These are phyloP conservation scores for Mythimna lalbum DNA, from an alignment of 2,888 invertebrate species.

Conservation along the genomic window DNA sequence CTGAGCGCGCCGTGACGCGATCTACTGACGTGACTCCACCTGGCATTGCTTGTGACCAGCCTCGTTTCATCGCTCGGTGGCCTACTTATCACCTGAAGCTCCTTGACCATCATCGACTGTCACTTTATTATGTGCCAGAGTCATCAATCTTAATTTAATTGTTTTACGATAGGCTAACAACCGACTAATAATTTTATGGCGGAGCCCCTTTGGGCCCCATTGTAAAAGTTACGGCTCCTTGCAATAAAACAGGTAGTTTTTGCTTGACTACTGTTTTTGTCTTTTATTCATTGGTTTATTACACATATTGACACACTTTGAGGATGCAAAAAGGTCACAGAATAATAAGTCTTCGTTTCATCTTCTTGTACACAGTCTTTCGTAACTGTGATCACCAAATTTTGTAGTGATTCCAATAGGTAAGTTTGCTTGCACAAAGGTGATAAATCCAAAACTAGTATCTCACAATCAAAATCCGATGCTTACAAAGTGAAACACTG, in stretches of 20 bases:
- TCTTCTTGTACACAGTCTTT: constrained; percentile 70
- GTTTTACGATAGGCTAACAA: constrained; percentile 82
- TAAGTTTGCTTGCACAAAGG: constrained; percentile 45
- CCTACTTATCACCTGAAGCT: constrained; percentile 74
- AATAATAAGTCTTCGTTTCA: constrained; percentile 80
- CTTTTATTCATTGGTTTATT: constrained; percentile 73
- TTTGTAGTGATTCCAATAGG: constrained; percentile 49
- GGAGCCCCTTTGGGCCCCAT: constrained; percentile 88
- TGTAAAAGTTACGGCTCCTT: constrained; percentile 81
- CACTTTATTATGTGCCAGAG: constrained; percentile 76
- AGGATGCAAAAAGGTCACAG: constrained; percentile 84
- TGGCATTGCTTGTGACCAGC: constrained; percentile 83
- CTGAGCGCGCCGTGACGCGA: constrained; percentile 81
- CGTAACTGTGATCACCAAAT: constrained; percentile 64
- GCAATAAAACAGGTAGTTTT: constrained; percentile 78
- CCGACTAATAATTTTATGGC: constrained; percentile 85
- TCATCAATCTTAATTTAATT: constrained; percentile 81
- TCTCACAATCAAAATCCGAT: constrained; percentile 71
- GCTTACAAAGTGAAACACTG: constrained; percentile 82
- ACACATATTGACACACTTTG: constrained; percentile 82
- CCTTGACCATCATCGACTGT: constrained; percentile 84
- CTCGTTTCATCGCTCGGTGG: constrained; percentile 84
- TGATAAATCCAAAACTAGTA: constrained; percentile 58
- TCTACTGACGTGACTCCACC: constrained; percentile 79
- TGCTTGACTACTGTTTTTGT: constrained; percentile 72